Base-by-base conservation (phyloP, 2,888 invertebrate genomes). In the Drosophila helvetica region DNA sequence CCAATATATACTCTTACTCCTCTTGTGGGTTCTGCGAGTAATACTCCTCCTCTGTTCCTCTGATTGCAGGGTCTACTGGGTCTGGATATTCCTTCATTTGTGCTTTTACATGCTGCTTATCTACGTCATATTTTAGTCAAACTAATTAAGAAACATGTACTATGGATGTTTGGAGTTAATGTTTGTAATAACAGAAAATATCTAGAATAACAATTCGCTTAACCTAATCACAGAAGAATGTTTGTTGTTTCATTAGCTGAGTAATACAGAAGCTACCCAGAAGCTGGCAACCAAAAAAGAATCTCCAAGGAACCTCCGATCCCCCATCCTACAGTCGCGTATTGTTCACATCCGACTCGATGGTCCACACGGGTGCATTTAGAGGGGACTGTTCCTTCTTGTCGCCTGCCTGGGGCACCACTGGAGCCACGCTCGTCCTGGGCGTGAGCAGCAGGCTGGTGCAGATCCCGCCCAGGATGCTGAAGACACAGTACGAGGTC, bases 391-490 rank as follows among this genome's bases (percentile, higher is more conserved):
- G 77, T 64, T 84, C 81, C 56, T 86, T 89, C 33, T 77, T 77
- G 53, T 80, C 73, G 43, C 48, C 38, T 9, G 38, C 38, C 38
- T 60, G 68, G 0, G 75, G 70, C 45, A 77, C 66, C 7, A 74
- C 48, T 0, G 87, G 77, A 0, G 66, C 53, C 8, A 66, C 63
- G 45, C 70, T 73, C 4, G 4, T 55, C 4, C 87, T 62, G 3
- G 91, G 91, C 8, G 91, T 90, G 3, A 89, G 75, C 7, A 92
- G 74, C 27, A 89, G 72, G 48, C 90, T 90, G 10, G 90, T 89
- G 61, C 90, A 91, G 51, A 92, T 85, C 33, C 92, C 92, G 1
- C 92, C 92, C 25, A 91, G 70, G 42, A 92, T 86, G 65, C 90
- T 90, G 5, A 92, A 78, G 7, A 86, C 72, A 30, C 90, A 87